A percentile compares a stretch with the other conserved stretches of the same genome.
Evolutionary conservation across 1,140 invertebrate species (phyloP).

Genomic region (Magallana ariakensis): DNA sequence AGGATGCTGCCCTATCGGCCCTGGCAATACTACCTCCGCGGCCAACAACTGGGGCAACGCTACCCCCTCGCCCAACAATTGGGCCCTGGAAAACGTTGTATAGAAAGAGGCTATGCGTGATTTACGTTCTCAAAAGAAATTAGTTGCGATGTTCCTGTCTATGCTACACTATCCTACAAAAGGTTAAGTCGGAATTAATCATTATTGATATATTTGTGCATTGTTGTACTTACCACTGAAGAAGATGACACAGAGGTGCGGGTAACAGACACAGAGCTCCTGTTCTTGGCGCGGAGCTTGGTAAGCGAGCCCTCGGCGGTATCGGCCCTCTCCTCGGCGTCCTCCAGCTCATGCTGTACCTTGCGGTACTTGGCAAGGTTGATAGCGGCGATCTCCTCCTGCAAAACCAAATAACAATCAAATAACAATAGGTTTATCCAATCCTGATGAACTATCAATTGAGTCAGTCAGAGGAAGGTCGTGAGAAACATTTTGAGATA

Average conservation of each 20-base stretch:
- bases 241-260: conserved; percentile 66
- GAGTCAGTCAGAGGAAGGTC: not conserved
- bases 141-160: not conserved
- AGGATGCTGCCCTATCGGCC: conserved; percentile 23
- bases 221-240: conserved; percentile 28
- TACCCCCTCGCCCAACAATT: conserved; percentile 34
- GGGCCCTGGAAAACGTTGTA: conserved; percentile 20
- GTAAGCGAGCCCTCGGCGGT: conserved; percentile 97
- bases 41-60: conserved; percentile 24
- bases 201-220: too few species aligned
- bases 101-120: not conserved
- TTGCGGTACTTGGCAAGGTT: conserved; percentile 99
- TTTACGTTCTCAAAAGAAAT: not conserved
- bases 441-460: not conserved
- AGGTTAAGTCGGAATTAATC: too few species aligned
- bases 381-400: conserved; percentile 98
- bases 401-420: conserved; percentile 27
- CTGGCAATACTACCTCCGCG: conserved; percentile 28
- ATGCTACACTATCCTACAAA: not conserved
- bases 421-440: not conserved
- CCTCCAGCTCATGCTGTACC: conserved; percentile 98
- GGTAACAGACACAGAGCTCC: conserved; percentile 83
- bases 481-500: not conserved
- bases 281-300: conserved; percentile 97
- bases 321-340: conserved; percentile 98